phyloP scores from a whole-genome alignment of 2,113 vertebrate species.

The Esox niger region DNA sequence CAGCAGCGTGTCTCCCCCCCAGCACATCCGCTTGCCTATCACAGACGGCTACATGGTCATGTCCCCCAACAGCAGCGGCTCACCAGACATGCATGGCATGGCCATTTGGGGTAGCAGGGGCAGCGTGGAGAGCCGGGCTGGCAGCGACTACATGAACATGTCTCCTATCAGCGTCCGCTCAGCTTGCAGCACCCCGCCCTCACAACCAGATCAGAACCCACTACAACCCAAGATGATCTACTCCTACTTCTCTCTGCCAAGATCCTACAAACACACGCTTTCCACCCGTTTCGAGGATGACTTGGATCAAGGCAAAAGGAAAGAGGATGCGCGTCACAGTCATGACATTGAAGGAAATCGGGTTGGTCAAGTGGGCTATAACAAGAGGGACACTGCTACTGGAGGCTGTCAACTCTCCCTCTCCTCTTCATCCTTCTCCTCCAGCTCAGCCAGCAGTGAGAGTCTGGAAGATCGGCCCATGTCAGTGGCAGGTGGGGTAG shows the following conservation, averaged over 20 bases:
- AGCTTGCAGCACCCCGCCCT: conserved; percentile 68
- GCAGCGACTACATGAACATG: conserved; percentile 80
- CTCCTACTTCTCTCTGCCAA: conserved; percentile 73
- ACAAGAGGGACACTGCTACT: conserved; percentile 62
- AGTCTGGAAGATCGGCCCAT: conserved; percentile 76
- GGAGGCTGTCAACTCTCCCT: conserved; percentile 66
- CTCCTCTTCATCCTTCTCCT: conserved; percentile 80
- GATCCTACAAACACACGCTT: conserved; percentile 73
- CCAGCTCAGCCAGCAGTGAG: conserved; percentile 80
- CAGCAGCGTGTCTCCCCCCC: conserved; percentile 74
- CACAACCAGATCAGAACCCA: conserved; percentile 68
- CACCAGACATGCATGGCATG: conserved; percentile 68
- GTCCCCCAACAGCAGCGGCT: conserved; percentile 75
- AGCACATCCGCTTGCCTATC: conserved; percentile 63
- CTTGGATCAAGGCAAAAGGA: conserved; percentile 63
- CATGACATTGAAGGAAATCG: conserved; percentile 48
- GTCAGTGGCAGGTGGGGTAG: conserved; percentile 53
- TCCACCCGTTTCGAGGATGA: conserved; percentile 68
- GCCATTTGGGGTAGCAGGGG: conserved; percentile 64
- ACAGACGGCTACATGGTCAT: conserved; percentile 78
- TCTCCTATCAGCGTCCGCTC: conserved; percentile 73
- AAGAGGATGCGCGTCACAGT: conserved; percentile 49
- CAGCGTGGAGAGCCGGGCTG: conserved; percentile 63
- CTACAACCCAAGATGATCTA: conserved; percentile 73
- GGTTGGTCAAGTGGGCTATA: conserved; percentile 53